Evolutionary conservation across 2,113 vertebrate genomes (phyloP).

Genomic region (Diadophis punctatus): DNA sequence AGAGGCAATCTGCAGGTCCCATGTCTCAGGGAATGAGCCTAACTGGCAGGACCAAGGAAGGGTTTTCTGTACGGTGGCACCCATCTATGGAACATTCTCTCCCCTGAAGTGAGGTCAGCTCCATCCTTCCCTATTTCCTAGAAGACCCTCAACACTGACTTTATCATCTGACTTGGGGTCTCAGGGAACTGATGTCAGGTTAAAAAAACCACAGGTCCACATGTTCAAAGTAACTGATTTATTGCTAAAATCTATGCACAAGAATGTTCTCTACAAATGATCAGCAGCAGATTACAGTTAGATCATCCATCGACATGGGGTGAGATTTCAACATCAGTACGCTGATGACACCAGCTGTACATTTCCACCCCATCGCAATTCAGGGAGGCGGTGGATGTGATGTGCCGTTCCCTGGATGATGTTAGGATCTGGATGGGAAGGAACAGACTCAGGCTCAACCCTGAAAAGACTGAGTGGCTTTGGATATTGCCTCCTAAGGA

Average conservation of each 20-base stretch:
- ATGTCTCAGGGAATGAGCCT: neutral
- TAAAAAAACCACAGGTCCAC: neutral
- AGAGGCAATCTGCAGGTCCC: neutral
- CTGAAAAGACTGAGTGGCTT: too few relatives aligned
- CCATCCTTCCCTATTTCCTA: neutral
- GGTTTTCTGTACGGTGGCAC: neutral
- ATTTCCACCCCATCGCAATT: too few relatives aligned
- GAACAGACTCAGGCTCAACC: too few relatives aligned
- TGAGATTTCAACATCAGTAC: too few relatives aligned
- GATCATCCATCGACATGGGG: too few relatives aligned
- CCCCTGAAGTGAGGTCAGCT: neutral
- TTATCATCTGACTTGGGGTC: neutral
- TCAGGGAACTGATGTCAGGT: neutral
- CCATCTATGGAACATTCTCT: neutral
- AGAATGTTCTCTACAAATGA: neutral
- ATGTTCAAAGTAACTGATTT: neutral
- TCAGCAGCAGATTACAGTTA: neutral
- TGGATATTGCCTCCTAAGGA: too few relatives aligned
- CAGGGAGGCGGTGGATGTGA: too few relatives aligned
- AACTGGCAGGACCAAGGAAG: neutral
- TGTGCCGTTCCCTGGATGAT: too few relatives aligned
- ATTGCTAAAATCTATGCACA: neutral
- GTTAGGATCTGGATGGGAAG: too few relatives aligned
- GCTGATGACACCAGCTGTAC: too few relatives aligned
- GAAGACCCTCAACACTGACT: neutral